phyloP scores from a whole-genome alignment of 2,888 invertebrate species.

The Dolichopus griseipennis region DNA sequence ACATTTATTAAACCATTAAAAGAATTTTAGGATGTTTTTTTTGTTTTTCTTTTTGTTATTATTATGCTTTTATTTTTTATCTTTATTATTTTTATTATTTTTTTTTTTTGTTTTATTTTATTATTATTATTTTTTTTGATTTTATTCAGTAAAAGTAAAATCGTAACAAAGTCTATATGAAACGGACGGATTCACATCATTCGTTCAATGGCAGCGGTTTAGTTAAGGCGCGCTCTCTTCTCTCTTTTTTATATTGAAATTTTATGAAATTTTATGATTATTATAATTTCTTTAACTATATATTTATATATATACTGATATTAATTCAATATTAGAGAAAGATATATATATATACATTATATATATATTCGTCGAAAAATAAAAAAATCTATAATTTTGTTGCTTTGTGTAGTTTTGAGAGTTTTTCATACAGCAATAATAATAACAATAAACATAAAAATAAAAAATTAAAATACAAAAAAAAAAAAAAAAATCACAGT shows the following conservation, averaged over 20 bases:
- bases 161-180: constrained; percentile 43
- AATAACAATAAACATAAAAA: constrained; percentile 5
- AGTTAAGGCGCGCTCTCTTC: constrained; percentile 44
- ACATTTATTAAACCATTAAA: constrained; percentile 14
- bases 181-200: constrained; percentile 34
- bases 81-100: constrained; percentile 18
- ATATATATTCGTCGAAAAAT: background rate
- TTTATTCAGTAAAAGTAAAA: constrained; percentile 29
- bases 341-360: background rate
- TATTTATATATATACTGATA: constrained; percentile 1
- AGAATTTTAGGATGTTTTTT: constrained; percentile 10
- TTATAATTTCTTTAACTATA: background rate
- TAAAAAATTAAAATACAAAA: background rate
- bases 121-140: constrained; percentile 19
- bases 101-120: constrained; percentile 17
- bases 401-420: background rate
- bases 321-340: no score
- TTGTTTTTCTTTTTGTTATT: constrained; percentile 14
- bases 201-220: constrained; percentile 45
- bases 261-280: constrained; percentile 4
- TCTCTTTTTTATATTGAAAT: constrained; percentile 34
- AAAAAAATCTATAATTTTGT: background rate
- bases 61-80: constrained; percentile 12
- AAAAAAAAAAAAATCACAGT: background rate
- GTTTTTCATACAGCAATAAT: constrained; percentile 1